These are phyloP conservation scores for Moxostoma hubbsi DNA, from an alignment of 2,797 vertebrate genomes.

Conservation along the genomic window DNA sequence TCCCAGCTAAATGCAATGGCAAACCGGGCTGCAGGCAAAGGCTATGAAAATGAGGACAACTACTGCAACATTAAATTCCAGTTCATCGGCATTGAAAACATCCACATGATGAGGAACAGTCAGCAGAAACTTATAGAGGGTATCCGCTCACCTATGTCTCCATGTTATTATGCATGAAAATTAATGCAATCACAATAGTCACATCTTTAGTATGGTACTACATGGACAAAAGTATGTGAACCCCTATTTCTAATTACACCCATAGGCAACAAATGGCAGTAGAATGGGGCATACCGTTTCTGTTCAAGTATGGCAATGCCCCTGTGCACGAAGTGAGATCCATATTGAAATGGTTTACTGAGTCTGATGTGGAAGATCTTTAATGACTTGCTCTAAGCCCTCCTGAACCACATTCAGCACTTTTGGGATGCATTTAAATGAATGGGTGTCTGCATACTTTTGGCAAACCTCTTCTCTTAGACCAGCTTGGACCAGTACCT, in stretches of 20 bases:
- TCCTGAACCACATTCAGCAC: no score
- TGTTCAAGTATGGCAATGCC: no score
- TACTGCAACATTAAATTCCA: constrained; percentile 98
- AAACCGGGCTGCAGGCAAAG: constrained; percentile 95
- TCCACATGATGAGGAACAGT: constrained; percentile 97
- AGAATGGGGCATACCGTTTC: no score
- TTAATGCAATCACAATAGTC: neutral
- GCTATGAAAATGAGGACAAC: constrained; percentile 97
- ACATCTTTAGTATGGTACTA: neutral
- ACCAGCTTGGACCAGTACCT: constrained; percentile 38
- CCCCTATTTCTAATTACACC: no score
- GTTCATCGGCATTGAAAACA: constrained; percentile 89
- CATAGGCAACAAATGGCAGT: no score
- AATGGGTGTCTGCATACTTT: no score
- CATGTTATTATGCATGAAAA: neutral
- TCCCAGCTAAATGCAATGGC: constrained; percentile 94
- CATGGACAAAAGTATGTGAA: no score
- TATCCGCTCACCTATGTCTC: constrained; percentile 58
- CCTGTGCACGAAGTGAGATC: no score
- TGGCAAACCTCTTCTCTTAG: neutral
- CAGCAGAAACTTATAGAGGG: constrained; percentile 96
- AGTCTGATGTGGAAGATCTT: no score
- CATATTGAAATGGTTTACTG: no score
- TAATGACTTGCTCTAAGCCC: no score
- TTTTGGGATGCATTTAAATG: no score